Base-by-base conservation (phyloP, 2,888 invertebrate genomes). In the Acleris literana region DNA sequence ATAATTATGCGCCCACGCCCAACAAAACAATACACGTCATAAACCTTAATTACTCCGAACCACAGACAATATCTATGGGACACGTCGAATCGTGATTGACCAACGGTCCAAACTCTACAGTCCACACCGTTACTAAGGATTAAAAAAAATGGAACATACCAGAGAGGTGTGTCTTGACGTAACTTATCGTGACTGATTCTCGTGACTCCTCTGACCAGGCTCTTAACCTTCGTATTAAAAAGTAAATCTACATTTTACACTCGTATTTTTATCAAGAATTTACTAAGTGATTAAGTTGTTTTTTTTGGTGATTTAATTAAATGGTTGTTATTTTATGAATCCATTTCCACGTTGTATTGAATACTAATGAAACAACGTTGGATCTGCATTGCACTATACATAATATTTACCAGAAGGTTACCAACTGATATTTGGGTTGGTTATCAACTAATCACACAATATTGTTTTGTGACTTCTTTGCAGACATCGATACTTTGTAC, bases 141-240 rank as follows among this genome's bases (percentile, higher is more conserved):
- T 57, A 74, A 74, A 77, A 79, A 79, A 76, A 75, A 71, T 71
- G 65, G 69, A 70, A 70, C 70, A 64, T 59, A 68, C 68, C 65
- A 68, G 72, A 77, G 80, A 82, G 81, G 82, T 82, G 81, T 79
- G 82, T 79, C 77, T 75, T 82, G 82, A 84, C 84, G 85, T 84
- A 80, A 83, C 70, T 68, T 68, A 63, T 84, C 85, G 85, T 85
- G 85, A 85, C 83, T 77, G 71, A 73, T 67, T 61, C 68, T 65
- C 71, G 85, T 85, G 85, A 85, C 79, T 79, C 71, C 72, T 72
- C 76, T 85, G 85, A 84, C 84, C 84, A 82, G 75, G 79, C 74
- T 78, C 59, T 54, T 60, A 58, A 60, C 71, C 69, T 64, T 70
- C 67, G 70, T 66, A 57, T 62, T 66, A 49, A 68, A 68, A 68